Evolutionary conservation across 1,140 invertebrate species (phyloP).

Genomic region (Oedothorax gibbosus): DNA sequence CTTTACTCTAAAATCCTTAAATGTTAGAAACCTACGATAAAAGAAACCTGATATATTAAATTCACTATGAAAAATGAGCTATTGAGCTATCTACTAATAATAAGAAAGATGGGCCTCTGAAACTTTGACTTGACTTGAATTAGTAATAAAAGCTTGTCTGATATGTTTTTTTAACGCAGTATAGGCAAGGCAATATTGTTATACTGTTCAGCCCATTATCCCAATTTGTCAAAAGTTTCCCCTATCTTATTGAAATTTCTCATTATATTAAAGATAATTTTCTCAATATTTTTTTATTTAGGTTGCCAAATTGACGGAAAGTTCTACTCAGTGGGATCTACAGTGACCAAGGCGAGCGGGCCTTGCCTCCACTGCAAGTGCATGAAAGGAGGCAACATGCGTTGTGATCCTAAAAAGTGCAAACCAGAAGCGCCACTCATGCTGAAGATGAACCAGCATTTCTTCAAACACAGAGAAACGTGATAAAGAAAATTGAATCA

Average conservation of each 20-base stretch:
- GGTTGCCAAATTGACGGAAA: slow-evolving; percentile 87
- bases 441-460: slow-evolving; percentile 63
- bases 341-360: slow-evolving; percentile 84
- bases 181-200: no score
- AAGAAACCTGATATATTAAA: no score
- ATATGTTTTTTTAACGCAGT: no score
- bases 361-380: slow-evolving; percentile 92
- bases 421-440: slow-evolving; percentile 86
- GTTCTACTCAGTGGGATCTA: slow-evolving; percentile 85
- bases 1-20: no score
- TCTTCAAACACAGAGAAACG: slow-evolving; percentile 42
- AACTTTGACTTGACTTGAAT: no score
- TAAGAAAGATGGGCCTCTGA: no score
- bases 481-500: slow-evolving; percentile 11
- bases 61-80: no score
- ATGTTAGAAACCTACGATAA: no score
- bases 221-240: no score
- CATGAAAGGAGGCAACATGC: slow-evolving; percentile 80
- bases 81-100: no score
- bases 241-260: not conserved
- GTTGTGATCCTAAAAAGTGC: slow-evolving; percentile 89
- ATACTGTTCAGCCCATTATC: no score
- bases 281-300: not conserved
- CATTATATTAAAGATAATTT: not conserved
- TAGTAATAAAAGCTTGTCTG: no score